Evolutionary conservation across 2,888 invertebrate species (phyloP).

Genomic region (Lasioglossum vierecki): DNA sequence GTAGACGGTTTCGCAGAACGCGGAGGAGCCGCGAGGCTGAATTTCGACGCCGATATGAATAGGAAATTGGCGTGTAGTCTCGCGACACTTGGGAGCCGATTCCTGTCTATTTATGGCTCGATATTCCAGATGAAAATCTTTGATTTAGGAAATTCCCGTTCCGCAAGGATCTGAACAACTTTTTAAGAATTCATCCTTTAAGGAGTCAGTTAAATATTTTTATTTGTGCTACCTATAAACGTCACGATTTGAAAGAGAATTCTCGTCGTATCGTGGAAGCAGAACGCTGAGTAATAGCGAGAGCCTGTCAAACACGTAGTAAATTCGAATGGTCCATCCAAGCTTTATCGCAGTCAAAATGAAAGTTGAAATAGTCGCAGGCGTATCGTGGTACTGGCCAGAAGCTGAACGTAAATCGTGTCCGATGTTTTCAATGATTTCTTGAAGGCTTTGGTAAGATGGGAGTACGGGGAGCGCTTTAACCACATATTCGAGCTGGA

Average conservation of each 20-base stretch:
- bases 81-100: not conserved
- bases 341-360: not conserved
- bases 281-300: not conserved
- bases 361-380: not conserved
- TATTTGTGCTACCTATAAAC: not conserved
- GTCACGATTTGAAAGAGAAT: not conserved
- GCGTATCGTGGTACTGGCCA: not conserved
- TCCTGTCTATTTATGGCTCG: not conserved
- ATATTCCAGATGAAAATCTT: not conserved
- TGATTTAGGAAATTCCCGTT: not conserved
- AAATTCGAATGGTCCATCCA: not conserved
- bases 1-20: conserved; percentile 64
- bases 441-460: not conserved
- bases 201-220: not conserved
- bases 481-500: conserved; percentile 38
- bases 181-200: not conserved
- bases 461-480: conserved; percentile 4
- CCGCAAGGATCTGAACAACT: not conserved
- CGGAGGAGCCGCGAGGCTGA: conserved; percentile 26
- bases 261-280: not conserved
- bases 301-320: not conserved
- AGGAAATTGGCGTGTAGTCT: conserved; percentile 28
- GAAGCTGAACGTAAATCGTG: not conserved
- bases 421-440: conserved; percentile 32
- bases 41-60: conserved; percentile 44